A percentile compares a stretch with the other conserved stretches of the same genome.
These are phyloP conservation scores for Spongilla lacustris DNA, from an alignment of 37 sponge, comb jelly and placozoan species.

Conservation along the genomic window DNA sequence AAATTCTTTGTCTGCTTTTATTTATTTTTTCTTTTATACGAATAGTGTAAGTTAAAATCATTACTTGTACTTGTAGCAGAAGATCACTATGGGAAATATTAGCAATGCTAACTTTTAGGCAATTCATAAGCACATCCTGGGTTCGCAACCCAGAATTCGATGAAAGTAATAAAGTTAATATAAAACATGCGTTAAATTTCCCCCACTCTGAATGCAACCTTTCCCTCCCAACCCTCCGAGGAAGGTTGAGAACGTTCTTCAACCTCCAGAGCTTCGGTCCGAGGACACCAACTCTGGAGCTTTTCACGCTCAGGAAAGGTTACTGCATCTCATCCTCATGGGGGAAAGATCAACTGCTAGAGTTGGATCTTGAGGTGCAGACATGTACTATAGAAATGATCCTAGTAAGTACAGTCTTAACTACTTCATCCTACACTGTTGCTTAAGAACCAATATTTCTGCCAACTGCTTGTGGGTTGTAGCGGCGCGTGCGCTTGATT, in stretches of 20 bases:
- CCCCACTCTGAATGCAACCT: slow-evolving; percentile 1
- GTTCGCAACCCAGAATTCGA: no score
- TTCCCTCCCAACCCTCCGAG: background rate
- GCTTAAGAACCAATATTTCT: background rate
- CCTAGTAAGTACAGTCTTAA: slow-evolving; percentile 1
- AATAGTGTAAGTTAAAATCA: no score
- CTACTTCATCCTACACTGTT: background rate
- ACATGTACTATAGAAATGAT: background rate
- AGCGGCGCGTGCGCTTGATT: background rate
- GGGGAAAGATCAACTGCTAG: background rate
- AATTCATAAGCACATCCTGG: no score
- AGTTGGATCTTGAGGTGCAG: slow-evolving; percentile 1
- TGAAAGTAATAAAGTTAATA: no score
- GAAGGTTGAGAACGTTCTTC: slow-evolving; percentile 1
- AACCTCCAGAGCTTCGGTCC: background rate
- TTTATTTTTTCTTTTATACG: no score
- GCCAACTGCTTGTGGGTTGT: background rate
- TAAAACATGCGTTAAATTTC: background rate
- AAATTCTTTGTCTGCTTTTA: no score
- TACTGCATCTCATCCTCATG: slow-evolving; percentile 1
- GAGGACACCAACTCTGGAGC: background rate
- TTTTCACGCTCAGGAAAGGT: background rate
- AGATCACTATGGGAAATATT: no score
- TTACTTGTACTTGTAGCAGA: no score
- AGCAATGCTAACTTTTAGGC: no score